Evolutionary conservation across 2,888 invertebrate genomes (phyloP).

Genomic region (Mantis religiosa): DNA sequence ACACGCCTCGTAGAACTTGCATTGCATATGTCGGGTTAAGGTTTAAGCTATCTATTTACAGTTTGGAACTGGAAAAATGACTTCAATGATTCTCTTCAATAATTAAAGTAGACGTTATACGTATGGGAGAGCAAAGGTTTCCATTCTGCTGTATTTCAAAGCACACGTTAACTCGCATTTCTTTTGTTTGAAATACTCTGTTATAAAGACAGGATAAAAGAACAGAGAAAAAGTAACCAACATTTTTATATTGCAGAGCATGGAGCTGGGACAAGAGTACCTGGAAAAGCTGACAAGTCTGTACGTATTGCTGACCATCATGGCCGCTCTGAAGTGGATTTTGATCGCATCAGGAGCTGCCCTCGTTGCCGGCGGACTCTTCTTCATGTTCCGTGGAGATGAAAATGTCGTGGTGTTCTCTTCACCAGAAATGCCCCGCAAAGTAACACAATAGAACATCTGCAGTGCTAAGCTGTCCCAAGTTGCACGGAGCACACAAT

Average conservation of each 20-base stretch:
- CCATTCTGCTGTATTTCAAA: not conserved
- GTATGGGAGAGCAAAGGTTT: too few species aligned
- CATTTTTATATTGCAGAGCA: slow-evolving; percentile 48
- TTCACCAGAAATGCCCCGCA: not conserved
- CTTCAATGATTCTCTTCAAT: too few species aligned
- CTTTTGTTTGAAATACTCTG: too few species aligned
- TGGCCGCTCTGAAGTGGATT: slow-evolving; percentile 55
- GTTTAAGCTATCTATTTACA: too few species aligned
- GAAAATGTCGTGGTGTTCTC: not conserved
- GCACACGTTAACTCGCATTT: too few species aligned
- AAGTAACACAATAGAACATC: not conserved
- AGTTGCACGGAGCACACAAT: not conserved
- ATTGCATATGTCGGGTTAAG: too few species aligned
- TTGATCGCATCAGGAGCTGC: slow-evolving; percentile 52
- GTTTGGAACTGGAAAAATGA: too few species aligned
- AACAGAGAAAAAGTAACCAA: not conserved
- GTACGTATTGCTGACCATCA: slow-evolving; percentile 52
- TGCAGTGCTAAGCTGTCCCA: too few species aligned
- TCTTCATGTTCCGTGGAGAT: not conserved
- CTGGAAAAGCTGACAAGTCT: slow-evolving; percentile 58
- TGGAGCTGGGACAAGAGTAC: slow-evolving; percentile 62
- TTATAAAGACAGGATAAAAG: not conserved
- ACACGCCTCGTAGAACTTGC: too few species aligned
- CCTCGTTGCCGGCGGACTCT: slow-evolving; percentile 37
- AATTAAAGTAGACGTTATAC: too few species aligned